A percentile compares a stretch with the other conserved stretches of the same genome.
Evolutionary conservation across 1,140 invertebrate genomes (phyloP).

Genomic region (Maconellicoccus hirsutus): DNA sequence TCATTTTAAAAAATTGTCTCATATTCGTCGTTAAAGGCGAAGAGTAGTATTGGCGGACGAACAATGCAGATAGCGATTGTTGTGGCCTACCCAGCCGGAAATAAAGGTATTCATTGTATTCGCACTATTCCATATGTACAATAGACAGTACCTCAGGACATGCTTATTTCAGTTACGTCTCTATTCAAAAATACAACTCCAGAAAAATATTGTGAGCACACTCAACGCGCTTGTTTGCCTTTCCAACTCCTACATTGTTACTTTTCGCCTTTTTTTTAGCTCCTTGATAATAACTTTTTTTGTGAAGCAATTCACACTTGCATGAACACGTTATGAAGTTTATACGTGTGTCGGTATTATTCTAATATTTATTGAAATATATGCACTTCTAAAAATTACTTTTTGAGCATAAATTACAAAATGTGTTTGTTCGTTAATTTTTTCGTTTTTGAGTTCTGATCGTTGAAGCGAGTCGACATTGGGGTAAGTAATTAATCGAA

Average conservation of each 20-base stretch:
- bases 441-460: no score
- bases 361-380: not conserved
- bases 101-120: constrained; percentile 9
- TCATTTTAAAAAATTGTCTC: not conserved
- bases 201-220: not conserved
- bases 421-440: no score
- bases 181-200: not conserved
- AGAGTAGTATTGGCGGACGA: not conserved
- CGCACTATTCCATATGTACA: not conserved
- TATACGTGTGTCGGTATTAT: not conserved
- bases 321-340: not conserved
- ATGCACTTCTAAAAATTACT: not conserved
- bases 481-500: no score
- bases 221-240: constrained; percentile 1
- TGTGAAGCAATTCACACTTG: constrained; percentile 8
- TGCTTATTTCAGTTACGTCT: constrained; percentile 4
- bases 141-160: not conserved
- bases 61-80: not conserved
- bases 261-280: not conserved
- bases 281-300: not conserved
- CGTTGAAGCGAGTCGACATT: no score
- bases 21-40: not conserved
- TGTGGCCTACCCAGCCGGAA: constrained; percentile 1
- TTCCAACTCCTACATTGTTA: constrained; percentile 4
- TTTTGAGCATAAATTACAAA: no score